These are phyloP conservation scores for Trematomus loennbergii DNA, from an alignment of 2,113 vertebrate genomes.

Conservation along the genomic window DNA sequence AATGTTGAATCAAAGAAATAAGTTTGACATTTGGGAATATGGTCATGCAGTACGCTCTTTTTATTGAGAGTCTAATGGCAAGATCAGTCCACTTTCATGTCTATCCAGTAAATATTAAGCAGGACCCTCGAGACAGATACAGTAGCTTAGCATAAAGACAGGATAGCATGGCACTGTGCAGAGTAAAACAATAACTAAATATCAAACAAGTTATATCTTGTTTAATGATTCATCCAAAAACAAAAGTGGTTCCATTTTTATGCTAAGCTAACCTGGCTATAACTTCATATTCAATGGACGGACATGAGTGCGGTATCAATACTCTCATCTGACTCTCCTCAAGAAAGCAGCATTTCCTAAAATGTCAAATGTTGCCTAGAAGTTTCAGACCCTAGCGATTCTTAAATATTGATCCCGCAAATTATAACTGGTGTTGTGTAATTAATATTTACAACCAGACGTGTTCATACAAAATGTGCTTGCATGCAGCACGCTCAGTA, in stretches of 20 bases:
- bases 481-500: neutral
- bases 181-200: neutral
- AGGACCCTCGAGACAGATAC: neutral
- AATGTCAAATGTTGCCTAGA: conserved; percentile 1
- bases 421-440: neutral
- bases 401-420: neutral
- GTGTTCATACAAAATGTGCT: conserved; percentile 1
- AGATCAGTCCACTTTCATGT: too few relatives aligned
- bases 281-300: neutral
- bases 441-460: conserved; percentile 1
- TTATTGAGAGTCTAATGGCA: neutral
- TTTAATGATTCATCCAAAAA: neutral
- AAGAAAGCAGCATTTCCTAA: neutral
- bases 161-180: neutral
- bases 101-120: too few relatives aligned
- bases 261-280: neutral
- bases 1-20: neutral
- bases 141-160: neutral
- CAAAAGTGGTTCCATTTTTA: neutral
- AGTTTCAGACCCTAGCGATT: neutral
- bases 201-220: neutral
- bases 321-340: neutral
- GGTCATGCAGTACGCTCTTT: neutral
- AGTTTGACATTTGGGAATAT: neutral
- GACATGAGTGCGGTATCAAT: neutral